A percentile compares a stretch with the other conserved stretches of the same genome.
Conservation (phyloP, 2,797 vertebrate genomes). For the Salarias fasciatus region DNA sequence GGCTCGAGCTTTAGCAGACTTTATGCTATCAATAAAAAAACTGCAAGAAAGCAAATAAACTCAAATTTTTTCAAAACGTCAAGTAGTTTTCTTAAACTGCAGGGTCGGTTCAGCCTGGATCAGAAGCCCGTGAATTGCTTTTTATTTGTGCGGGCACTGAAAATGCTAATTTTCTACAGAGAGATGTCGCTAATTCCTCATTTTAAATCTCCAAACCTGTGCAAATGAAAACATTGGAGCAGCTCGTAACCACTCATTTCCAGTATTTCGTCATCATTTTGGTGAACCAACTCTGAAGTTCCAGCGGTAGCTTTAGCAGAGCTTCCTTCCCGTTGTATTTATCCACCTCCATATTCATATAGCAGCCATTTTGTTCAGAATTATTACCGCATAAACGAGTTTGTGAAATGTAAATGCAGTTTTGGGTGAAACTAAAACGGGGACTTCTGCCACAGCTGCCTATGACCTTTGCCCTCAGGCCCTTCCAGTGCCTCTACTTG, state of each 20-base stretch:
- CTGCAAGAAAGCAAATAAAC: conserved; percentile 8
- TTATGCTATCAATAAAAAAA: neutral
- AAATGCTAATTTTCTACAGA: neutral
- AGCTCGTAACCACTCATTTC: neutral
- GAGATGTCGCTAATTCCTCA: neutral
- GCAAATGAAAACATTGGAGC: neutral
- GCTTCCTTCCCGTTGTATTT: conserved; percentile 16
- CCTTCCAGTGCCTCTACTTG: conserved; percentile 68
- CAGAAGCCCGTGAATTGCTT: neutral
- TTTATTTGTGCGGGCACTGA: conserved; percentile 5
- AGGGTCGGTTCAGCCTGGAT: conserved; percentile 13
- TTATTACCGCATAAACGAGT: neutral
- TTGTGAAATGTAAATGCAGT: conserved; percentile 16
- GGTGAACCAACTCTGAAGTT: conserved; percentile 18
- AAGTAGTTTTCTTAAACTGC: neutral
- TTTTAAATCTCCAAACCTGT: neutral
- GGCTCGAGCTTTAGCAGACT: neutral
- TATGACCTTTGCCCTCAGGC: conserved; percentile 74
- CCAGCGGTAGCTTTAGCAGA: conserved; percentile 26
- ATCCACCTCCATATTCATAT: conserved; percentile 12
- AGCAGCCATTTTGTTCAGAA: neutral
- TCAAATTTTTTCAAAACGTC: conserved; percentile 5
- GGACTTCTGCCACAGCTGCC: conserved; percentile 39
- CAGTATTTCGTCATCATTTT: conserved; percentile 12
- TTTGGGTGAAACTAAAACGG: conserved; percentile 14